Evolutionary conservation across 2,888 invertebrate species (phyloP), one percentile per base, ranked within the genome.

Genomic region (Halocaridina rubra): DNA sequence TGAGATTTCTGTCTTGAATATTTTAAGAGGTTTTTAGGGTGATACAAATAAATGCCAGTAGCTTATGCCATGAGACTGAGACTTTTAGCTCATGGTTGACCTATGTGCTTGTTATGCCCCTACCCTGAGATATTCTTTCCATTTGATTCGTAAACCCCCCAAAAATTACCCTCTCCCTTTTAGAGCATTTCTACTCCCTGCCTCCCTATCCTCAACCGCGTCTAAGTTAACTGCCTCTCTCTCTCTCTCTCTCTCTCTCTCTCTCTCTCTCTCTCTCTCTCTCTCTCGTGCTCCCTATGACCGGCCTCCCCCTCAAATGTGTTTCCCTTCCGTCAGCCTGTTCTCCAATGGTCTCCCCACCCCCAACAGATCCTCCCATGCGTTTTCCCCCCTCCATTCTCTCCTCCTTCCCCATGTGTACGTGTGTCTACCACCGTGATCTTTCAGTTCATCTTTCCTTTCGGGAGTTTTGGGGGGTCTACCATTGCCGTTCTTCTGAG

Each of bases 191-290:
- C 2, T 16, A 13, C 46, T 16, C 46, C 46, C 46, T 13, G 1
- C 53, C 53, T 19, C 16, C 3, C 53, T 4, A 16, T 7, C 53
- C 16, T 5, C 10, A 0, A 16, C 46, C 46, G 16, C 46, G n/a
- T 46, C 46, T 46, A 16, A 0, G 46, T 13, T 10, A 46, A 46
- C 46, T 19, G n/a, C 10, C 53, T 53, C 19, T 19, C 4, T 16
- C 74, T 39, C 74, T 74, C 46, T 8, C 39, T 39, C 74, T 74
- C 27, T 46, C 46, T 74, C 74, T 27, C 46, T 19, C 46, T 39
- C 74, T 22, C 46, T 27, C 74, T 74, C 22, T 39, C 46, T 46
- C 74, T 74, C 74, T 74, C 46, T 46, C 74, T 74, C 74, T 74
- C 46, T 46, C 74, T 74, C 74, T 39, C 46, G 19, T 19, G 16